Evolutionary conservation across 2,888 invertebrate species (phyloP).

Genomic region (Pollenia amentaria): DNA sequence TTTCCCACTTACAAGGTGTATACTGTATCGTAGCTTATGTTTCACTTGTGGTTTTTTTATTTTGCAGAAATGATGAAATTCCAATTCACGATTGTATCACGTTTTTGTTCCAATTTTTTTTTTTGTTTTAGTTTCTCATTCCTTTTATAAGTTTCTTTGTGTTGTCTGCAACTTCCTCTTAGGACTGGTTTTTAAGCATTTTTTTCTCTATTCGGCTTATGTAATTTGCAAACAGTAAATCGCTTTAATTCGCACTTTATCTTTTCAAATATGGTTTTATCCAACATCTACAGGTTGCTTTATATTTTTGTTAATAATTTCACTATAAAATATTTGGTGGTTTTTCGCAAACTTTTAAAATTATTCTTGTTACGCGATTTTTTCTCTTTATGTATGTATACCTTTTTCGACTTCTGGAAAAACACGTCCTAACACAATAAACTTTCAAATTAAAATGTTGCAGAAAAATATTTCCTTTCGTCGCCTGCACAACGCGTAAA

Average conservation of each 20-base stretch:
- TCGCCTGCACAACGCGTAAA: constrained; percentile 11
- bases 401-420: background rate
- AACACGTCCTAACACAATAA: constrained; percentile 43
- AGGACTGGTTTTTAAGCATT: constrained; percentile 46
- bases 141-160: constrained; percentile 50
- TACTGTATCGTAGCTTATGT: constrained; percentile 23
- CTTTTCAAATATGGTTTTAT: background rate
- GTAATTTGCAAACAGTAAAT: constrained; percentile 58
- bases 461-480: constrained; percentile 36
- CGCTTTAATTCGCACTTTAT: constrained; percentile 1
- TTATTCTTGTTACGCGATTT: constrained; percentile 35
- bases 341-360: constrained; percentile 41
- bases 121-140: constrained; percentile 28
- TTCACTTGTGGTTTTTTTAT: constrained; percentile 44
- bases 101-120: constrained; percentile 57
- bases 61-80: constrained; percentile 70
- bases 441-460: constrained; percentile 53
- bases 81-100: constrained; percentile 56
- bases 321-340: constrained; percentile 19
- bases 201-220: constrained; percentile 63
- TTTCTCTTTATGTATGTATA: constrained; percentile 31
- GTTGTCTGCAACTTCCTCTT: constrained; percentile 31
- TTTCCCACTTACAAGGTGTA: constrained; percentile 26
- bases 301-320: constrained; percentile 26
- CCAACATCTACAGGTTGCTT: constrained; percentile 4